Conservation (phyloP, 2,888 invertebrate genomes). For the Agrotis ipsilon region DNA sequence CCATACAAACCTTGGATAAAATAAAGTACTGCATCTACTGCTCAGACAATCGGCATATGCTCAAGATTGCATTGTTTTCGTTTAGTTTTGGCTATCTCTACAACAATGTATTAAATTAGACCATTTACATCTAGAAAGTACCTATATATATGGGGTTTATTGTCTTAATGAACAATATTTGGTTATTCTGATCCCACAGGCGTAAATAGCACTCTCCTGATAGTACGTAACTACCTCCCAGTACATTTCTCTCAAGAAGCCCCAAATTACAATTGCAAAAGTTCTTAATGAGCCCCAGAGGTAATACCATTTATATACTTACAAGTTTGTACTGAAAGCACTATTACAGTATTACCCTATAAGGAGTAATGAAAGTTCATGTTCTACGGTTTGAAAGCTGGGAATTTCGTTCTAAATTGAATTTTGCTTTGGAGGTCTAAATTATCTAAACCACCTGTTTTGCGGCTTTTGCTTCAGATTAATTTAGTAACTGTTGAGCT, state of each 20-base stretch:
- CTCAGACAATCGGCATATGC: no score
- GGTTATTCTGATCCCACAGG: neutral
- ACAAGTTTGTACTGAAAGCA: conserved; percentile 31
- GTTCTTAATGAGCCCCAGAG: conserved; percentile 43
- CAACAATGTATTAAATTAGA: neutral
- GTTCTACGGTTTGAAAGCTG: conserved; percentile 11
- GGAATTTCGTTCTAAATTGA: conserved; percentile 2
- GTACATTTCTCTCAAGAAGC: conserved; percentile 29
- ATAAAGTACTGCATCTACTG: no score
- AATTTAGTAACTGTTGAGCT: neutral
- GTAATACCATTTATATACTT: conserved; percentile 20
- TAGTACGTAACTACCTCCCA: neutral
- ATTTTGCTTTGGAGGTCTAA: neutral
- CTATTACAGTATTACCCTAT: conserved; percentile 24
- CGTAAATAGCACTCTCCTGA: conserved; percentile 13
- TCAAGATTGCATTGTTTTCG: no score
- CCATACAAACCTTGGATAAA: no score
- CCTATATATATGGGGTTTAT: no score
- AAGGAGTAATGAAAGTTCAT: conserved; percentile 36
- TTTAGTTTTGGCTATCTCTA: neutral
- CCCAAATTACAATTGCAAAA: conserved; percentile 35
- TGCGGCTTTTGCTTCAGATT: neutral
- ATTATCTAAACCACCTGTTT: no score
- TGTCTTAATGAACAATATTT: neutral
- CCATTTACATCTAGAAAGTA: neutral